These are phyloP conservation scores for Callipepla californica DNA, from an alignment of 2,113 vertebrate species.

Conservation along the genomic window DNA sequence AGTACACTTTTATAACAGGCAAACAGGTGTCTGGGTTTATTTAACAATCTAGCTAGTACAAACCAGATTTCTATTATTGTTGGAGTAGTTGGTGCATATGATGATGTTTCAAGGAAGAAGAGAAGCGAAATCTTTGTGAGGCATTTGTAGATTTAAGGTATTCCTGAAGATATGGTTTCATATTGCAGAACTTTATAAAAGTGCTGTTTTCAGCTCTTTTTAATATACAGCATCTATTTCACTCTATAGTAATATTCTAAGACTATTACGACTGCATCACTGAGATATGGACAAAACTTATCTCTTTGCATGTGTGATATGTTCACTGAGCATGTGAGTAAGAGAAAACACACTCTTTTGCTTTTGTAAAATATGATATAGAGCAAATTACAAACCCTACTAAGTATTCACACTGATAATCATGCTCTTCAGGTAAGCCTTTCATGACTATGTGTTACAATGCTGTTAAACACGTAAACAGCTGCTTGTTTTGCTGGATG, in stretches of 20 bases:
- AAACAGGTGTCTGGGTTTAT: constrained; percentile 40
- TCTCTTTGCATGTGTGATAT: neutral
- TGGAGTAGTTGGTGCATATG: neutral
- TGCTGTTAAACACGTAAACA: neutral
- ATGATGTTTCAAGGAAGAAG: neutral
- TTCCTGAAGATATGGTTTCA: neutral
- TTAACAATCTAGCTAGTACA: constrained; percentile 11
- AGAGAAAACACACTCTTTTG: neutral
- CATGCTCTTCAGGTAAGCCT: neutral
- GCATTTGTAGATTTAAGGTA: neutral
- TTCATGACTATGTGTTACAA: neutral
- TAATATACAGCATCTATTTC: neutral
- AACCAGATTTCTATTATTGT: constrained; percentile 32
- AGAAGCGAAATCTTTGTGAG: neutral
- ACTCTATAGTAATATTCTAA: neutral
- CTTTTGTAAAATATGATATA: neutral
- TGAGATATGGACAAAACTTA: neutral
- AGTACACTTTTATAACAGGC: constrained; percentile 11
- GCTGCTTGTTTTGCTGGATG: neutral
- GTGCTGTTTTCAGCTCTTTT: neutral
- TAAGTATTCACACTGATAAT: neutral
- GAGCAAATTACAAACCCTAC: neutral
- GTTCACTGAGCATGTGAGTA: fast-evolving
- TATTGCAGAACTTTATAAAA: neutral
- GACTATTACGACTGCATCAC: neutral